Evolutionary conservation across 1,140 invertebrate genomes (phyloP).

Genomic region (Maconellicoccus hirsutus): DNA sequence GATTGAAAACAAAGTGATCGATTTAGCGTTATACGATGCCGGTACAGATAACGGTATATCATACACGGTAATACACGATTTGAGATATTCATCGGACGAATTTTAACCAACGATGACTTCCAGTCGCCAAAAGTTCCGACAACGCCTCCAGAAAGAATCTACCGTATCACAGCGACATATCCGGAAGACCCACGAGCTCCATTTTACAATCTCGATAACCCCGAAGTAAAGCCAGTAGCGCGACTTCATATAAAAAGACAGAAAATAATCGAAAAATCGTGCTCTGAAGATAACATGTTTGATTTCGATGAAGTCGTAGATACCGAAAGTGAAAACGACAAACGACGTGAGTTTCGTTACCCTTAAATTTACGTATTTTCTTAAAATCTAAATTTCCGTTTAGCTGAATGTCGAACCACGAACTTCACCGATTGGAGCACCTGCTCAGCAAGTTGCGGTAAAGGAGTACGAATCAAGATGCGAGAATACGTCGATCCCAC

Average conservation of each 20-base stretch:
- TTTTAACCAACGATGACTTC: slow-evolving; percentile 19
- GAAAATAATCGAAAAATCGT: slow-evolving; percentile 26
- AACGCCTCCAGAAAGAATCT: slow-evolving; percentile 74
- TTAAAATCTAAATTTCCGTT: not conserved
- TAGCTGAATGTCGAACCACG: slow-evolving; percentile 49
- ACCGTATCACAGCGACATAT: slow-evolving; percentile 71
- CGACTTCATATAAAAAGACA: slow-evolving; percentile 25
- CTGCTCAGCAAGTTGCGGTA: slow-evolving; percentile 59
- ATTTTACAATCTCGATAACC: slow-evolving; percentile 69
- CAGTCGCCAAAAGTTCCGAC: slow-evolving; percentile 80
- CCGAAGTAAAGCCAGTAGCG: slow-evolving; percentile 44
- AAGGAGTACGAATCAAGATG: slow-evolving; percentile 37
- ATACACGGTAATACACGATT: slow-evolving; percentile 56
- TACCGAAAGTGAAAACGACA: slow-evolving; percentile 54
- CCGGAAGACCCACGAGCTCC: slow-evolving; percentile 79
- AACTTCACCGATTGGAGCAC: slow-evolving; percentile 62
- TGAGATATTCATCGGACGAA: no score
- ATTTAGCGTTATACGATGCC: slow-evolving; percentile 88
- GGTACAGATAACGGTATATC: slow-evolving; percentile 87
- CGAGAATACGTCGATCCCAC: slow-evolving; percentile 47
- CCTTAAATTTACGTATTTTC: not conserved
- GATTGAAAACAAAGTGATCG: slow-evolving; percentile 62
- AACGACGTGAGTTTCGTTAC: slow-evolving; percentile 53
- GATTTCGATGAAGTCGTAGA: slow-evolving; percentile 38
- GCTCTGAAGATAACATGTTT: slow-evolving; percentile 23